Evolutionary conservation across 1,140 invertebrate species (phyloP), one percentile per base, ranked within the genome.

Genomic region (Diorhabda carinulata): DNA sequence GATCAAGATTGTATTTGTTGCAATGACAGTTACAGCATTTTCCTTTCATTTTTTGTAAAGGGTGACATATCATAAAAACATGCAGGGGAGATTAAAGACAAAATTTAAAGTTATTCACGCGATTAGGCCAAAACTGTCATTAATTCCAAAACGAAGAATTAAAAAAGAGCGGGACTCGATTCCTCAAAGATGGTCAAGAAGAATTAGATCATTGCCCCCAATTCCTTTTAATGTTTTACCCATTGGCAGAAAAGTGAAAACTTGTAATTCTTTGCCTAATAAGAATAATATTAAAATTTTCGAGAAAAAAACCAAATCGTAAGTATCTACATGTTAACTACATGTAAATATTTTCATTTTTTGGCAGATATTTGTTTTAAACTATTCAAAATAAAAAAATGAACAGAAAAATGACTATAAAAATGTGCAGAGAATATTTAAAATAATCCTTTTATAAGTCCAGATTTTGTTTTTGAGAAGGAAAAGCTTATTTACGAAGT

Each of bases 161-260:
- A 67, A 67, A 45, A 7, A 10, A 10, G 57, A 43, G 6, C 59
- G 58, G n/a, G 57, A 52, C 3, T 25, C 25, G 4, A 67, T 56
- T 0, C 40, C 65, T 10, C 65, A 67, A 44, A 59, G 65, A 44
- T 67, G 65, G 65, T 67, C 65, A 9, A 57, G 65, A 47, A 67
- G 65, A 60, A 67, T 67, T 9, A 67, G 65, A 60, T 67, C 65
- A 7, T 52, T 67, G 40, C 65, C 65, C 6, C 65, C 65, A 8
- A 67, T 67, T 60, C 65, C 65, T 43, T 44, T 67, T 5, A 67
- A 60, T 45, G 44, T 60, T 4, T 60, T 67, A 57, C 59, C 43
- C 9, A 7, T 43, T 10, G 42, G 57, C 6, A 43, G 65, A 47
- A 63, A 63, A 60, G 25, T 60, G 47, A 52, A 52, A 52, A n/a